These are phyloP conservation scores for Pteria penguin DNA, from an alignment of 2,888 invertebrate species.

Conservation along the genomic window DNA sequence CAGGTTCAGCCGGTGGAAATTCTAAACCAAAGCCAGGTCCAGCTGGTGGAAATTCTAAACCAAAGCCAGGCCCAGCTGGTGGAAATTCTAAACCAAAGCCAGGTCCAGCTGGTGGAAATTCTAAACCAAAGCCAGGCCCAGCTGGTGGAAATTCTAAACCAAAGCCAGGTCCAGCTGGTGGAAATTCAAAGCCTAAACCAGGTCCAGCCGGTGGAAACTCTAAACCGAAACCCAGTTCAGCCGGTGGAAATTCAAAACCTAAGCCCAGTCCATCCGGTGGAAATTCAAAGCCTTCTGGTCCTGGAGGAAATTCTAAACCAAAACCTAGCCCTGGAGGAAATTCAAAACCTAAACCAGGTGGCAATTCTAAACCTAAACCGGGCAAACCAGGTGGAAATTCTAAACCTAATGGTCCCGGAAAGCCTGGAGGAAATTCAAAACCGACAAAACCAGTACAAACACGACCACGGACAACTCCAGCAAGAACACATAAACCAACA, in stretches of 20 bases:
- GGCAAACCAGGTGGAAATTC: too few species aligned
- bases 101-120: too few species aligned
- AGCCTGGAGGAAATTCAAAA: too few species aligned
- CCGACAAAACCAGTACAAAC: neutral
- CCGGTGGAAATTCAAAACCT: neutral
- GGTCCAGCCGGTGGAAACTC: neutral
- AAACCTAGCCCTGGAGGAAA: neutral
- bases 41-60: neutral
- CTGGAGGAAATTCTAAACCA: neutral
- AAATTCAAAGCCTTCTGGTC: neutral
- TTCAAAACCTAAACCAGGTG: neutral
- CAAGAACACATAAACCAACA: neutral
- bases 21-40: neutral
- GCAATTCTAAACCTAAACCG: neutral
- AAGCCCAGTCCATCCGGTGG: neutral
- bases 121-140: neutral
- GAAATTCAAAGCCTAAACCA: neutral
- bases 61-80: neutral
- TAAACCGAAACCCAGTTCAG: neutral
- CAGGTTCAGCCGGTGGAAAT: neutral
- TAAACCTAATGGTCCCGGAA: too few species aligned
- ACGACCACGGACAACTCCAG: neutral
- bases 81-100: neutral
- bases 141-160: neutral
- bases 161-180: neutral